Evolutionary conservation across 2,113 vertebrate genomes (phyloP).

Genomic region (Barbus barbus): DNA sequence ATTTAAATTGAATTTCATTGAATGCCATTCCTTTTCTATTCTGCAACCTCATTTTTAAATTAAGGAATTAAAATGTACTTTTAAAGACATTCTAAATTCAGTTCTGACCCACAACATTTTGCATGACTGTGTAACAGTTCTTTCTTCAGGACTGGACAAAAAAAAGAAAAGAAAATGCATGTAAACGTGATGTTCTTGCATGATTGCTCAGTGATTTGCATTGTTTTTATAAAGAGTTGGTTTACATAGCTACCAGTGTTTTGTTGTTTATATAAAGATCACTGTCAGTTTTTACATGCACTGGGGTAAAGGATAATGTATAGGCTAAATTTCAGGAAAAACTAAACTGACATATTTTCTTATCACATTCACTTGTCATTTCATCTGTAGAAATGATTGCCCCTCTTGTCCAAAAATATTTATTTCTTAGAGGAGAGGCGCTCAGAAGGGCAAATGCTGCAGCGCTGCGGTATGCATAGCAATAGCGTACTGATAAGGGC

Average conservation of each 20-base stretch:
- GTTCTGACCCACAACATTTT: background rate
- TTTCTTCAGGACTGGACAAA: background rate
- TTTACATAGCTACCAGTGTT: background rate
- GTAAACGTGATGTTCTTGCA: background rate
- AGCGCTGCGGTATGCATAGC: slow-evolving; percentile 27
- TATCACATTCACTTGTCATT: slow-evolving; percentile 8
- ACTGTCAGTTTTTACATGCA: background rate
- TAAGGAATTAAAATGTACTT: background rate
- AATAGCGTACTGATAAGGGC: slow-evolving; percentile 25
- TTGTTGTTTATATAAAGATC: background rate
- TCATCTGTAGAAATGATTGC: no score
- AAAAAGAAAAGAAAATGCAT: background rate
- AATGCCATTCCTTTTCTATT: background rate
- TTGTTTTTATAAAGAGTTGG: background rate
- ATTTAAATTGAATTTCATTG: background rate
- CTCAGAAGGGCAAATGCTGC: slow-evolving; percentile 21
- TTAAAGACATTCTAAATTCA: background rate
- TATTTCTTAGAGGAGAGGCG: slow-evolving; percentile 23
- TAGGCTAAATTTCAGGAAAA: background rate
- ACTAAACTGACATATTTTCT: background rate
- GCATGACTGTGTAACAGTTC: background rate
- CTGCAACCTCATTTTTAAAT: background rate
- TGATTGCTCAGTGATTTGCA: background rate
- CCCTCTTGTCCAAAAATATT: slow-evolving; percentile 30
- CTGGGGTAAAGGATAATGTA: background rate